Base-by-base conservation (phyloP, 2,888 invertebrate species). In the Acrocera orbiculus region DNA sequence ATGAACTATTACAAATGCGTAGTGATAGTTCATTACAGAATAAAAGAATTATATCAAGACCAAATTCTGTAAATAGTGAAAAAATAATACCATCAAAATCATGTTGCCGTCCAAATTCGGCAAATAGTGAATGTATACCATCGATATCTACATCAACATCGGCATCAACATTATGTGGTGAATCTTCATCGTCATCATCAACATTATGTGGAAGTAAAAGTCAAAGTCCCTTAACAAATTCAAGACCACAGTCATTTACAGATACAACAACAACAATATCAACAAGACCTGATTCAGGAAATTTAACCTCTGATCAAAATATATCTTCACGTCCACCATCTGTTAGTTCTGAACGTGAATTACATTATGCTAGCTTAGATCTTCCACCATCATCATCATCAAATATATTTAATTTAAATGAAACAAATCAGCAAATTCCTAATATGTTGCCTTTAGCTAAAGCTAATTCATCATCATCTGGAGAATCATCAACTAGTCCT, bases 301-400 rank as follows among this genome's bases (percentile, higher is more conserved):
- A 30, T 51, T 52, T 10, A 36, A 36, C 15, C 34, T 36, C 32
- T 38, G 40, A 34, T 14, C 32, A 43, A 40, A 35, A 17, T 38
- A 39, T 41, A 39, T 46, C 52, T 14, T 47, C 56, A 14, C 43
- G 57, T 26, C 52, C 54, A 15, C 44, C 52, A 16, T 53, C 57
- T 3, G 52, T 53, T 13, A 52, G 51, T 38, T 50, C 56, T n/a
- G 62, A 60, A 40, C 54, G 59, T 34, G 65, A 65, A 44, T 52
- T 78, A 35, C 68, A 73, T 48, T 76, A 76, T 50, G 76, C 74
- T 27, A 75, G 70, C 45, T 58, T 76, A 41, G 76, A 76, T 53
- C 54, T 76, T 36, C 58, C 61, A 30, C 46, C 40, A 32, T 36
- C 38, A 9, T 35, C 47, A 25, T 53, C 50, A 37, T 50, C 53